A percentile compares a stretch with the other conserved stretches of the same genome.
phyloP scores from a whole-genome alignment of 2,797 vertebrate species.

The Coregonus sp. region DNA sequence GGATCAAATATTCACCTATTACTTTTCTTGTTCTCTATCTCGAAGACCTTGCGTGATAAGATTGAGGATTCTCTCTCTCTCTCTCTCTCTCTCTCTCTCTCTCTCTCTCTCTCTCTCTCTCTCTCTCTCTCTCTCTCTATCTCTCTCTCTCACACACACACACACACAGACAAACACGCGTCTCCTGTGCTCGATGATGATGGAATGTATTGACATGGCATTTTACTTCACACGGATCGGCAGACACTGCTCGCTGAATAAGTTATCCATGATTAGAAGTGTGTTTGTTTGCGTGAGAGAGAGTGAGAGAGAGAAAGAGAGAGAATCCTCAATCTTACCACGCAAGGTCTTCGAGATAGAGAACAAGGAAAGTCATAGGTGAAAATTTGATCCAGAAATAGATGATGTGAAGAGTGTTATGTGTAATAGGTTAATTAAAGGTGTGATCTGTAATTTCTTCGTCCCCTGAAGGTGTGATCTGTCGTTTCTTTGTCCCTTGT shows the following conservation, averaged over 20 bases:
- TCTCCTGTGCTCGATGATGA: background rate
- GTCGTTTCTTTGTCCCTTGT: background rate
- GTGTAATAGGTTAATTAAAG: background rate
- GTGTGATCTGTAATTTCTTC: background rate
- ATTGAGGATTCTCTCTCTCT: too few relatives aligned
- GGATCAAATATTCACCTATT: too few relatives aligned
- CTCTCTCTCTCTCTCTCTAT: too few relatives aligned
- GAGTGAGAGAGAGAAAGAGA: background rate
- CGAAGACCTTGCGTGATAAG: too few relatives aligned
- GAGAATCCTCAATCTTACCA: background rate
- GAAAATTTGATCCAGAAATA: background rate
- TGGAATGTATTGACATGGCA: background rate
- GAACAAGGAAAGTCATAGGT: background rate
- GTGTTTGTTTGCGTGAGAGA: background rate
- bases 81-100: too few relatives aligned
- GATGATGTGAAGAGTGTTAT: background rate
- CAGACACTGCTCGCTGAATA: background rate
- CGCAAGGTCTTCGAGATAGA: background rate
- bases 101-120: too few relatives aligned
- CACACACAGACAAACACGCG: too few relatives aligned
- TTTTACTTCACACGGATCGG: background rate
- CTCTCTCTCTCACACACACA: background rate
- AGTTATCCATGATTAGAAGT: background rate
- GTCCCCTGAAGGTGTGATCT: background rate
- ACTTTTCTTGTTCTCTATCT: too few relatives aligned